phyloP scores from a whole-genome alignment of 92 coral and sea anemone species.

The Metridium senile region DNA sequence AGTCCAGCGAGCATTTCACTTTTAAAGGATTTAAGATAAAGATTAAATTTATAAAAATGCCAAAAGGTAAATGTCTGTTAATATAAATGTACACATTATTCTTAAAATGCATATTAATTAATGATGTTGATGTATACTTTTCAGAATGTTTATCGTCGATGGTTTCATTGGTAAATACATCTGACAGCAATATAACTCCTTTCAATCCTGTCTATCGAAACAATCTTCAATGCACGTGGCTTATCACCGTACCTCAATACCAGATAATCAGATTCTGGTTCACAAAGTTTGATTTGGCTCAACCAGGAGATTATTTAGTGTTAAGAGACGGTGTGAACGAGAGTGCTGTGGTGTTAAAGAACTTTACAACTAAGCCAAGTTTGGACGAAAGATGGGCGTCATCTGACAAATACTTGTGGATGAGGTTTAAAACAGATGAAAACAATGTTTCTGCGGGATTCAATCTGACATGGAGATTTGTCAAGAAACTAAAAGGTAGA shows the following conservation, averaged over 20 bases:
- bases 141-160: too few relatives aligned
- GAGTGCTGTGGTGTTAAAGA: slow-evolving; percentile 15
- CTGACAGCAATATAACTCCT: too few relatives aligned
- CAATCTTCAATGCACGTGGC: slow-evolving; percentile 27
- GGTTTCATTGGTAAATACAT: too few relatives aligned
- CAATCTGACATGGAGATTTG: neutral
- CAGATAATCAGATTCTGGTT: slow-evolving; percentile 2
- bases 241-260: slow-evolving; percentile 21
- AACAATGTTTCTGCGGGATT: slow-evolving; percentile 1
- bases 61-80: too few relatives aligned
- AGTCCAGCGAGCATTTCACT: too few relatives aligned
- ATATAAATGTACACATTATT: too few relatives aligned
- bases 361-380: neutral
- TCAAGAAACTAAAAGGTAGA: neutral
- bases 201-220: too few relatives aligned
- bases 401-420: slow-evolving; percentile 6
- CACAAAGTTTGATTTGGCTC: slow-evolving; percentile 19
- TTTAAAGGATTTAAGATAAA: too few relatives aligned
- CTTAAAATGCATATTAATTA: too few relatives aligned
- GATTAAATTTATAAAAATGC: too few relatives aligned
- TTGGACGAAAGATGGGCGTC: neutral
- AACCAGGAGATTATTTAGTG: slow-evolving; percentile 29
- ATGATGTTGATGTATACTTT: too few relatives aligned
- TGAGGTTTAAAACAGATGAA: slow-evolving; percentile 7
- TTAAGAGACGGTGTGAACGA: slow-evolving; percentile 17